Conservation (phyloP, 2,888 invertebrate genomes). For the Kuschelorhynchus macadamiae region DNA sequence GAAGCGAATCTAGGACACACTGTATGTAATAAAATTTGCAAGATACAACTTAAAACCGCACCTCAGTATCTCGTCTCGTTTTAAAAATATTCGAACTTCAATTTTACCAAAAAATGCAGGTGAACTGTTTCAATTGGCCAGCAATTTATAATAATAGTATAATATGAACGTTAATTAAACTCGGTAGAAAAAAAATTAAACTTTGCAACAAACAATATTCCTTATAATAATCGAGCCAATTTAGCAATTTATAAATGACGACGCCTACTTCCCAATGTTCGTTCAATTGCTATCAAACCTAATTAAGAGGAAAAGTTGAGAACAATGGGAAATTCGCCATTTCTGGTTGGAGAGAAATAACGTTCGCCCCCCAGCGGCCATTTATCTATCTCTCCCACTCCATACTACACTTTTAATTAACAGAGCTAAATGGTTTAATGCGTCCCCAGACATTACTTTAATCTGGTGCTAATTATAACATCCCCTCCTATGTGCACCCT, state of each 20-base stretch:
- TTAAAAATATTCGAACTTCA: no score
- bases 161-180: no score
- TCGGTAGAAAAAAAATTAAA: no score
- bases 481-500: conserved; percentile 62
- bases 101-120: no score
- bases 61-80: no score
- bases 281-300: conserved; percentile 43
- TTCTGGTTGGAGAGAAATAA: conserved; percentile 44
- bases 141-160: no score
- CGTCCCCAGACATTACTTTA: conserved; percentile 76
- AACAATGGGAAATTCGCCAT: conserved; percentile 42
- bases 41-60: no score
- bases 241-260: neutral
- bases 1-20: no score
- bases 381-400: conserved; percentile 65
- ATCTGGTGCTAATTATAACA: conserved; percentile 77
- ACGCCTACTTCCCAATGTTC: conserved; percentile 25
- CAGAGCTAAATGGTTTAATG: conserved; percentile 72
- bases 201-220: no score
- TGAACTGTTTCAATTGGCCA: no score
- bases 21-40: no score
- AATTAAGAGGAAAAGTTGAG: conserved; percentile 46
- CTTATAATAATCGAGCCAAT: neutral
- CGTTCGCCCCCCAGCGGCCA: conserved; percentile 59
- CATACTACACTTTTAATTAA: conserved; percentile 71